Evolutionary conservation across 2,113 vertebrate genomes (phyloP).

Genomic region (Oncorhynchus mykiss): DNA sequence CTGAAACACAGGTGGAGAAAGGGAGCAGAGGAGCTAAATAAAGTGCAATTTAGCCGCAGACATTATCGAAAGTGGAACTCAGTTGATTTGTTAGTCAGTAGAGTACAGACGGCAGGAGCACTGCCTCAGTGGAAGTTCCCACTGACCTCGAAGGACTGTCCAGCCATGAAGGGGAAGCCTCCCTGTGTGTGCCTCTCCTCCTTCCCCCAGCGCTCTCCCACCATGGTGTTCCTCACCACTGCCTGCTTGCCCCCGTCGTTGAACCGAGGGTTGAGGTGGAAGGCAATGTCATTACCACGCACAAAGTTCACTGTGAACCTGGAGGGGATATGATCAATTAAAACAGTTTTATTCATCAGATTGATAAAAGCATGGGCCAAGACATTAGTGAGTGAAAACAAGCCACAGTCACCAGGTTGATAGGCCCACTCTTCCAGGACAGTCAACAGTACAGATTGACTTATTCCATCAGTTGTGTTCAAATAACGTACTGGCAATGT

Average conservation of each 20-base stretch:
- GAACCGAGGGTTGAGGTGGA: constrained; percentile 80
- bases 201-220: constrained; percentile 71
- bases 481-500: not conserved
- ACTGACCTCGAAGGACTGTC: constrained; percentile 76
- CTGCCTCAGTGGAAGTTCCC: not conserved
- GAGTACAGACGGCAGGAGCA: not conserved
- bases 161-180: constrained; percentile 70
- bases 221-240: constrained; percentile 74
- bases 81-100: not conserved
- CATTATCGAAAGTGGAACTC: not conserved
- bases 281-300: constrained; percentile 75
- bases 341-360: too few species aligned
- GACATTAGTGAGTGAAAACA: too few species aligned
- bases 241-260: constrained; percentile 67
- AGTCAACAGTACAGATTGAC: not conserved
- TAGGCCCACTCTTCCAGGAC: too few species aligned
- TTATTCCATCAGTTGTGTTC: not conserved
- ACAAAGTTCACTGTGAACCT: constrained; percentile 80
- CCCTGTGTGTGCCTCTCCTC: constrained; percentile 73
- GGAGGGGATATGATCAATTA: not conserved
- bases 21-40: too few species aligned
- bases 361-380: too few species aligned
- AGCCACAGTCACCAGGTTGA: too few species aligned
- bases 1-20: constrained; percentile 51
- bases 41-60: too few species aligned